phyloP scores from a whole-genome alignment of 2,888 invertebrate species.

The Yponomeuta plumbellus region DNA sequence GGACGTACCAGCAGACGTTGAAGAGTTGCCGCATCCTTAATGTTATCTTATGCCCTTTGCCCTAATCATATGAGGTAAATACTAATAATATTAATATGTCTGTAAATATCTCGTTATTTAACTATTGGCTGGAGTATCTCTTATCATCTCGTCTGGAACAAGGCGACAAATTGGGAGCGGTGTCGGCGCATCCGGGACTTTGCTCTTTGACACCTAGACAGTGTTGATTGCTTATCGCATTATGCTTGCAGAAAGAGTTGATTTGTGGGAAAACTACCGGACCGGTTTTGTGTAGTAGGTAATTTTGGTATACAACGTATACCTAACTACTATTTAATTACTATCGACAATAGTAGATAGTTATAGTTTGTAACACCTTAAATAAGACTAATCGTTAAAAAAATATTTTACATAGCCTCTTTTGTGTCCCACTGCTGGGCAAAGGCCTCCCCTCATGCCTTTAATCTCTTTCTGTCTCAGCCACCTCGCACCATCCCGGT shows the following conservation, averaged over 20 bases:
- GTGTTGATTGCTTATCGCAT: not conserved
- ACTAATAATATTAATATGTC: not conserved
- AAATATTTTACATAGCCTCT: no score
- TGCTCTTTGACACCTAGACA: not conserved
- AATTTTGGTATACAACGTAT: no score
- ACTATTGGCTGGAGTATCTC: not conserved
- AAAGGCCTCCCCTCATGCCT: no score
- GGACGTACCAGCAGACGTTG: no score
- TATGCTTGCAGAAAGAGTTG: not conserved
- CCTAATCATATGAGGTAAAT: not conserved
- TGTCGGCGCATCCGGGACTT: constrained; percentile 17
- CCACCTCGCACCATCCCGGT: no score
- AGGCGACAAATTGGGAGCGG: constrained; percentile 34
- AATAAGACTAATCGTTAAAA: no score
- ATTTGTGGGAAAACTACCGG: not conserved
- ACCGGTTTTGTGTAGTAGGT: not conserved
- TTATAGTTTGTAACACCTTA: no score
- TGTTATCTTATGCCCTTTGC: not conserved
- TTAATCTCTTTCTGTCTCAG: no score
- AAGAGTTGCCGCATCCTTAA: not conserved
- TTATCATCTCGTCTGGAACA: not conserved
- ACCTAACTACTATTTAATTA: no score
- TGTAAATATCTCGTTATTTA: not conserved
- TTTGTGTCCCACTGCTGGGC: no score
- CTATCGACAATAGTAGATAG: no score